phyloP scores from a whole-genome alignment of 2,888 invertebrate genomes.

The Galeruca laticollis region DNA sequence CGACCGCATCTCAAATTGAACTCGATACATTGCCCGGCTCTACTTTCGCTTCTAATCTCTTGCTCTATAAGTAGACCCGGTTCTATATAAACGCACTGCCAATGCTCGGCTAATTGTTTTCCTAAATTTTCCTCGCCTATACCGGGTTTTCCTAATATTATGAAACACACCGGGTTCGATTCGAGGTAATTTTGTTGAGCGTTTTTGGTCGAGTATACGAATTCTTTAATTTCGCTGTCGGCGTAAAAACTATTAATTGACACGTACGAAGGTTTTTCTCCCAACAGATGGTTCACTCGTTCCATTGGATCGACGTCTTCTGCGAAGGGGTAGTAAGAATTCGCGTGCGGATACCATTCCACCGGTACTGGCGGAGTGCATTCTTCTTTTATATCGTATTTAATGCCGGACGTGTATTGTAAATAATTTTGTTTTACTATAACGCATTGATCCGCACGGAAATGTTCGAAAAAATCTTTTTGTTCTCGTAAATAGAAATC shows the following conservation, averaged over 20 bases:
- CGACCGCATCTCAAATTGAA: constrained; percentile 71
- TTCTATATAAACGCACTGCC: constrained; percentile 72
- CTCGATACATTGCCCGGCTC: constrained; percentile 71
- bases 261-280: constrained; percentile 43
- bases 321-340: constrained; percentile 65
- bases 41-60: constrained; percentile 71
- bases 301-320: constrained; percentile 66
- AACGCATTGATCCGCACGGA: constrained; percentile 57
- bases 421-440: constrained; percentile 57
- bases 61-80: constrained; percentile 70
- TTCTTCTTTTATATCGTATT: constrained; percentile 40
- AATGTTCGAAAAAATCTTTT: constrained; percentile 42
- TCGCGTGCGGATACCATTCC: constrained; percentile 63
- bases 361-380: constrained; percentile 19
- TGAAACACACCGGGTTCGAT: constrained; percentile 70
- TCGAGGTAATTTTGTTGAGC: constrained; percentile 68
- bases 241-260: constrained; percentile 38
- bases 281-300: constrained; percentile 60
- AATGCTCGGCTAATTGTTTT: constrained; percentile 70
- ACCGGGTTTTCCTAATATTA: constrained; percentile 74
- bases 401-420: constrained; percentile 51
- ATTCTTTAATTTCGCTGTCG: constrained; percentile 11
- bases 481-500: constrained; percentile 45
- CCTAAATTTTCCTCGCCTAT: constrained; percentile 70
- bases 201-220: constrained; percentile 56